phyloP scores from a whole-genome alignment of 1,140 invertebrate genomes.

The Lycorma delicatula region DNA sequence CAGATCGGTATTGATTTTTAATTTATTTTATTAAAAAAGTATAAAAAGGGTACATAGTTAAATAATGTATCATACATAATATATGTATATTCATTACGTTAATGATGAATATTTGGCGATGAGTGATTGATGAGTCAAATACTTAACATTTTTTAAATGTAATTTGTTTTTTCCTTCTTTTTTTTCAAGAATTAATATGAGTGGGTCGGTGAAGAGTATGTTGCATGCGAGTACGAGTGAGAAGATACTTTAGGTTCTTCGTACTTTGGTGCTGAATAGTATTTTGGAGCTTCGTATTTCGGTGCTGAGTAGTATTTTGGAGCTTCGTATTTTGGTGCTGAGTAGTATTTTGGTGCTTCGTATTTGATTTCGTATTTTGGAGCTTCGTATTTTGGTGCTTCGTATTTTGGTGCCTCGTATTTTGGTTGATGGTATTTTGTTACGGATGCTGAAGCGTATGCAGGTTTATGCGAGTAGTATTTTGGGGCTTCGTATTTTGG shows the following conservation, averaged over 20 bases:
- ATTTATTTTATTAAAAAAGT: no score
- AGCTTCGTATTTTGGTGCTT: background rate
- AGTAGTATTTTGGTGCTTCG: slow-evolving; percentile 6
- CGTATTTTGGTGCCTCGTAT: slow-evolving; percentile 6
- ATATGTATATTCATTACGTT: no score
- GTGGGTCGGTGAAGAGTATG: slow-evolving; percentile 12
- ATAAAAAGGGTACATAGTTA: no score
- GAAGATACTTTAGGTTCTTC: slow-evolving; percentile 7
- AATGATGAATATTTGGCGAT: no score
- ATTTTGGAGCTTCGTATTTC: slow-evolving; percentile 1
- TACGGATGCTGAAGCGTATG: background rate
- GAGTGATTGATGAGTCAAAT: no score
- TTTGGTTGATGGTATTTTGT: slow-evolving; percentile 11
- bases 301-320: background rate
- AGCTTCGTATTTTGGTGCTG: slow-evolving; percentile 1
- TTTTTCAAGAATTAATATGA: no score
- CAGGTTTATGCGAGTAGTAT: background rate
- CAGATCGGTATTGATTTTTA: no score
- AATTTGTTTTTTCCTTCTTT: no score
- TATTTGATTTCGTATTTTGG: slow-evolving; percentile 4
- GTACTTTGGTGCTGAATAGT: slow-evolving; percentile 7
- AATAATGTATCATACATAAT: no score
- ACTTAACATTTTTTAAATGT: no score
- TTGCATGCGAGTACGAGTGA: no score
- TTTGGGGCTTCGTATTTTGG: slow-evolving; percentile 3